phyloP scores from a whole-genome alignment of 1,140 invertebrate species.

The Parapsyche elsis region DNA sequence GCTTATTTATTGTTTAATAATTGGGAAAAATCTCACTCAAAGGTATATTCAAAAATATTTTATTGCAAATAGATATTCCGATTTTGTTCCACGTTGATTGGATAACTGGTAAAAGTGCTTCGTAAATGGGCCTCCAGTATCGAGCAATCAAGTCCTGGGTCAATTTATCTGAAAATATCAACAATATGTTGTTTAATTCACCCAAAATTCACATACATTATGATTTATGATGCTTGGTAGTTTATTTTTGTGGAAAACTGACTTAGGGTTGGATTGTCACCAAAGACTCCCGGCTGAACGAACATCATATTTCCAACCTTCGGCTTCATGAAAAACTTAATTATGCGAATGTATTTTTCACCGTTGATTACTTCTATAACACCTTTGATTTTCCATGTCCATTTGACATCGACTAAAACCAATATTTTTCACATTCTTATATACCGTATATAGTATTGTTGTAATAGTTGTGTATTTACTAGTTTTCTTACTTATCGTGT shows the following conservation, averaged over 20 bases:
- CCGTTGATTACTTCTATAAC: slow-evolving; percentile 60
- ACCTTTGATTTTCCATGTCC: slow-evolving; percentile 65
- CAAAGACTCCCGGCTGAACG: slow-evolving; percentile 68
- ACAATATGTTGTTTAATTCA: not conserved
- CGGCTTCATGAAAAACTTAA: slow-evolving; percentile 73
- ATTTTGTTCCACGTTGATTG: slow-evolving; percentile 65
- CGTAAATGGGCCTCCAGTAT: slow-evolving; percentile 70
- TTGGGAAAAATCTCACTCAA: slow-evolving; percentile 60
- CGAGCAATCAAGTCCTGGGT: slow-evolving; percentile 68
- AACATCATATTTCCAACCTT: slow-evolving; percentile 70
- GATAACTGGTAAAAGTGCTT: slow-evolving; percentile 66
- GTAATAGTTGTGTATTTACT: no score
- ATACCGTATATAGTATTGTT: not conserved
- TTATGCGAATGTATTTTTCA: slow-evolving; percentile 64
- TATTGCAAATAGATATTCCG: slow-evolving; percentile 62
- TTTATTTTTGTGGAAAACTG: slow-evolving; percentile 59
- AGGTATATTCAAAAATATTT: slow-evolving; percentile 64
- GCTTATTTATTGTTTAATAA: not conserved
- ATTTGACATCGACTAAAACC: slow-evolving; percentile 60
- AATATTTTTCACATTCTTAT: not conserved
- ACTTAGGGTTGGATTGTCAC: slow-evolving; percentile 69
- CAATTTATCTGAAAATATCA: slow-evolving; percentile 64
- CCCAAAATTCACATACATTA: not conserved
- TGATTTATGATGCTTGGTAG: not conserved
- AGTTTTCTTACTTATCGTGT: slow-evolving; percentile 62